A percentile compares a stretch with the other conserved stretches of the same genome.
These are phyloP conservation scores for Corydoras sp. DNA, from an alignment of 2,113 vertebrate genomes.

Conservation along the genomic window DNA sequence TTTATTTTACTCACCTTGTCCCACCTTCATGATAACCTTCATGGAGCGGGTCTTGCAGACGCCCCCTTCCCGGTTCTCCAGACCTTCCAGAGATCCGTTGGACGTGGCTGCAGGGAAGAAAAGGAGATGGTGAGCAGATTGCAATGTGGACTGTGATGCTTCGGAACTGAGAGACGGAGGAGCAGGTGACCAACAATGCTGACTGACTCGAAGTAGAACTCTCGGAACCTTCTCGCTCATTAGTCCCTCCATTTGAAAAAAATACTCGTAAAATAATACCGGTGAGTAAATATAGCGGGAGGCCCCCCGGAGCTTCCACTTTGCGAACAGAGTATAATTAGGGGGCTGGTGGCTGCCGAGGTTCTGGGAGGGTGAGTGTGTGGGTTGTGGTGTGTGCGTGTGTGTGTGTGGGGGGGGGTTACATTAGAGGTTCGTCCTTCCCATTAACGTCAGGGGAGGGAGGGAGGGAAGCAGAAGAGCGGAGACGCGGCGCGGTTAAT, in stretches of 20 bases:
- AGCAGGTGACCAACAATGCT: background rate
- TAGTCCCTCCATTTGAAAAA: conserved; percentile 6
- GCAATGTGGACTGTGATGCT: background rate
- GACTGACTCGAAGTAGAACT: background rate
- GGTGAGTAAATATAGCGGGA: background rate
- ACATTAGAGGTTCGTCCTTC: background rate
- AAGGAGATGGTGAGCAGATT: background rate
- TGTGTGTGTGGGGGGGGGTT: background rate
- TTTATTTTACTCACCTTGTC: conserved; percentile 74
- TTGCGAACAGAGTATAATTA: conserved; percentile 17
- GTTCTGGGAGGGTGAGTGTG: background rate
- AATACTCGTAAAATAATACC: conserved; percentile 8
- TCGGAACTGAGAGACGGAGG: background rate
- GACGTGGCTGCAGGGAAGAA: conserved; percentile 9
- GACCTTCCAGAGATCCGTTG: conserved; percentile 79
- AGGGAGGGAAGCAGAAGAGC: background rate
- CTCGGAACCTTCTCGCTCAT: conserved; percentile 7
- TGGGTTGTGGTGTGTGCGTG: no score
- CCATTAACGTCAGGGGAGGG: background rate
- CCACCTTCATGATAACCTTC: conserved; percentile 98
- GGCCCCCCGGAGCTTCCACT: background rate
- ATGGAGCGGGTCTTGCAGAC: conserved; percentile 88
- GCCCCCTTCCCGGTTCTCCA: conserved; percentile 92
- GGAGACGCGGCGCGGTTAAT: background rate
- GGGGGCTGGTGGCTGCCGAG: conserved; percentile 6